Percentiles rank a stretch among this genome's conserved stretches.
These are phyloP conservation scores for Chaunax sp. DNA, from an alignment of 2,797 vertebrate genomes.

Conservation along the genomic window DNA sequence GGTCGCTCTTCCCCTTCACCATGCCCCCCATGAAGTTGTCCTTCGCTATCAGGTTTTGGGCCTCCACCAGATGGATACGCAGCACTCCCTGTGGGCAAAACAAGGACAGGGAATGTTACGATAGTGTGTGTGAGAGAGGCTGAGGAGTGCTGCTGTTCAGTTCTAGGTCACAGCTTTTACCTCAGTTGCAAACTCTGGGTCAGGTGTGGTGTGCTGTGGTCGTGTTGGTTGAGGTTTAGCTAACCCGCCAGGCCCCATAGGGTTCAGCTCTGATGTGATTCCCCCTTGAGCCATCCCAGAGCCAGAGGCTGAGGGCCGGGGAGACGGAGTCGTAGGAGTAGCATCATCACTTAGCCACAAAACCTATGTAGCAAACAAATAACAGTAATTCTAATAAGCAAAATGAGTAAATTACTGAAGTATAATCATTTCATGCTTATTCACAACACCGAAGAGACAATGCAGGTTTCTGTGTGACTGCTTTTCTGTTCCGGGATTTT, in stretches of 20 bases:
- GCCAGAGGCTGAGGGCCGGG: slow-evolving; percentile 59
- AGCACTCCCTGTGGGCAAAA: slow-evolving; percentile 85
- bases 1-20: slow-evolving; percentile 94
- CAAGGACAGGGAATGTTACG: not conserved
- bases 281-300: slow-evolving; percentile 62
- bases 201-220: slow-evolving; percentile 85
- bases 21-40: slow-evolving; percentile 93
- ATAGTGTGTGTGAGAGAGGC: not conserved
- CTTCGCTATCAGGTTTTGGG: slow-evolving; percentile 90
- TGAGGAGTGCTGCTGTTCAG: not conserved
- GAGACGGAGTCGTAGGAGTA: slow-evolving; percentile 77
- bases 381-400: slow-evolving; percentile 1
- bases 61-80: slow-evolving; percentile 90
- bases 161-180: slow-evolving; percentile 63
- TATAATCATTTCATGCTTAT: not conserved
- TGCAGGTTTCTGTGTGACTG: not conserved
- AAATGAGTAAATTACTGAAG: not conserved
- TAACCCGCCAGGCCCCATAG: slow-evolving; percentile 72
- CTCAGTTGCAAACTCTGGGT: slow-evolving; percentile 88
- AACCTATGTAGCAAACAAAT: slow-evolving; percentile 75
- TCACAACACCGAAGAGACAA: not conserved
- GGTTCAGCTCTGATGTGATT: slow-evolving; percentile 52
- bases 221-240: slow-evolving; percentile 68
- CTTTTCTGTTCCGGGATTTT: not conserved
- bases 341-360: slow-evolving; percentile 87